phyloP scores from a whole-genome alignment of 2,113 vertebrate genomes.

The Aphelocoma coerulescens region DNA sequence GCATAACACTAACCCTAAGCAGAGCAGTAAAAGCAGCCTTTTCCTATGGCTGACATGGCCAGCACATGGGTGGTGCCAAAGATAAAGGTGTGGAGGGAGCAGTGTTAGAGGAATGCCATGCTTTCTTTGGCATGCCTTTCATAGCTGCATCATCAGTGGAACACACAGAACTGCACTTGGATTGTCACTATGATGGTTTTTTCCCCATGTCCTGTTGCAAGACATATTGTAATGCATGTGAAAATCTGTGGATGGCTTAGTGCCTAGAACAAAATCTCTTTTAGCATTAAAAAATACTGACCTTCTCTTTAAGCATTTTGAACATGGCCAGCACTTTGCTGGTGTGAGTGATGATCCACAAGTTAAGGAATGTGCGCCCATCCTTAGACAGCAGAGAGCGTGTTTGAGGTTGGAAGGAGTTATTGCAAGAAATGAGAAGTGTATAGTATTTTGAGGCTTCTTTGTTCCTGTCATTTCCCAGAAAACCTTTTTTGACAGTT shows the following conservation, averaged over 20 bases:
- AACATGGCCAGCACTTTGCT: conserved; percentile 72
- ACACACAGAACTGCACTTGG: background rate
- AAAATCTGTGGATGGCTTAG: background rate
- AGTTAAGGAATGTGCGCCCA: conserved; percentile 65
- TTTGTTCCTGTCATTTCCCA: background rate
- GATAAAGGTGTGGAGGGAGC: background rate
- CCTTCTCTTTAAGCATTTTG: conserved; percentile 71
- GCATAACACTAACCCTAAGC: background rate
- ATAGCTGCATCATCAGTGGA: background rate
- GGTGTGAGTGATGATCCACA: conserved; percentile 76
- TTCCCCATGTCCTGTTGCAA: background rate
- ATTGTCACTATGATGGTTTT: background rate
- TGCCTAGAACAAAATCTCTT: background rate
- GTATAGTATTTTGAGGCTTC: background rate
- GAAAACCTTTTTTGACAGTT: background rate
- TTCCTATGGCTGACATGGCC: background rate
- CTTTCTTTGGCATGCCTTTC: background rate
- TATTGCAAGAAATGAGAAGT: background rate
- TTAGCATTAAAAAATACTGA: conserved; percentile 39
- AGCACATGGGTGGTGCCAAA: background rate
- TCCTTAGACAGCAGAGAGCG: conserved; percentile 65
- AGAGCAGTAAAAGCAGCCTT: background rate
- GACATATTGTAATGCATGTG: background rate
- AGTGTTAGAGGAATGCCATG: background rate
- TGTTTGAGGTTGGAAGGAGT: conserved; percentile 30